Base-by-base conservation (phyloP, 1,140 invertebrate species). In the Cecropterus lyciades region DNA sequence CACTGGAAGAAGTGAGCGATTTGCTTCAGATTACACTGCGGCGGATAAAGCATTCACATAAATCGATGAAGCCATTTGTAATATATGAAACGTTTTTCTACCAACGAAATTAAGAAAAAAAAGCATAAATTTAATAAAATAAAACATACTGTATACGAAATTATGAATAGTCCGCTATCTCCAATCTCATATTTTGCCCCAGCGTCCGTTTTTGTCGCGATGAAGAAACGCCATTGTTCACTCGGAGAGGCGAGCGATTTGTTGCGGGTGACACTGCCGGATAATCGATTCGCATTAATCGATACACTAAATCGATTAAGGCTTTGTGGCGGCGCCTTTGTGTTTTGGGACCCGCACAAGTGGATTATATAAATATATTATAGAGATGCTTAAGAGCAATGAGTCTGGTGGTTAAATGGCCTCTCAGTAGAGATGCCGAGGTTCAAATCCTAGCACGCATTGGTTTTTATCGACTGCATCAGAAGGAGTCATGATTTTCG, bases 221-320 rank as follows among this genome's bases (percentile, higher is more conserved):
- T 64, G 57, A 63, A 20, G 42, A 43, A 30, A 62, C 52, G 30
- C 40, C 42, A 57, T 40, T 66, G 27, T 48, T 33, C 43, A 24
- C 24, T 17, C 20, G 49, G n/a, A 52, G 49, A 11, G 20, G 27
- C 49, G 49, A 30, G 42, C 40, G 40, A 27, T 46, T 30, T 42
- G 43, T 46, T 33, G 9, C 43, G 56, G 56, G 56, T 60, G 56
- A 60, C 56, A 60, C 56, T 48, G 52, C 20, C 6, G 42, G 56
- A 48, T 59, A 48, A 59, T 59, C 56, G 56, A 59, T 59, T 48
- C 56, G 56, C 56, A 59, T 59, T 59, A 59, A 59, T 59, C 56
- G 56, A 59, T 48, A 59, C 43, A 46, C 43, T 48, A 48, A 59
- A 59, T 59, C 56, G 56, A 48, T 59, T 48, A 59, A 30, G 5